phyloP scores from a whole-genome alignment of 2,888 invertebrate genomes.

The Monoplex corrugatus region DNA sequence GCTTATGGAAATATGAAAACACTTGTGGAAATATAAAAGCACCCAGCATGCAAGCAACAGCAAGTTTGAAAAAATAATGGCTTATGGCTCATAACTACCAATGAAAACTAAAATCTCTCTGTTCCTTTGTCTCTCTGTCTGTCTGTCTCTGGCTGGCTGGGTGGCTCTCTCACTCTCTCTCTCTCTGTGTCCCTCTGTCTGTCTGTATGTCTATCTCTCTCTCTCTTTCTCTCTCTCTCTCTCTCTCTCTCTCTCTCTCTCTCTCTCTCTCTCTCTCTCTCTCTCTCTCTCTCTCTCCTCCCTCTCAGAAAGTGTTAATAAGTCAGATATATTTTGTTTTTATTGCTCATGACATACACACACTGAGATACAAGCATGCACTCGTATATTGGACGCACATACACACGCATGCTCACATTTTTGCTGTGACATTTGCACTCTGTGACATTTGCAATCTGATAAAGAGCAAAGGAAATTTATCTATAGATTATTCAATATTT shows the following conservation, averaged over 20 bases:
- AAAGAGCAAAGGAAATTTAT: no score
- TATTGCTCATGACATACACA: no score
- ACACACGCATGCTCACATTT: not conserved
- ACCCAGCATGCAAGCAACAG: no score
- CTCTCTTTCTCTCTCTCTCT: not conserved
- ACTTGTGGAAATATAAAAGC: no score
- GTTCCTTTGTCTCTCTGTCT: not conserved
- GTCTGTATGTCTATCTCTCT: not conserved
- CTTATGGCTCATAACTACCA: no score
- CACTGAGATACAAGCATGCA: no score
- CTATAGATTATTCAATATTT: no score
- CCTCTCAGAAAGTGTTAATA: not conserved
- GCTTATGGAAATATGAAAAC: no score
- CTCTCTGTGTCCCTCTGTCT: constrained; percentile 15
- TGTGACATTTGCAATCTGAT: no score
- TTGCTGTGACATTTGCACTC: no score
- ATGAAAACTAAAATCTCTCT: no score
- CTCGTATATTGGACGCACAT: not conserved
- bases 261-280: not conserved
- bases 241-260: constrained; percentile 27
- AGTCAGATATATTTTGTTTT: no score
- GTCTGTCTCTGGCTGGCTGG: constrained; percentile 27
- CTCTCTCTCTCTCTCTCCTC: not conserved
- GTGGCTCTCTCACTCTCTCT: constrained; percentile 38
- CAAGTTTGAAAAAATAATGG: not conserved